Evolutionary conservation across 2,888 invertebrate species (phyloP), one percentile per base, ranked within the genome.

Genomic region (Eugnorisma glareosa): DNA sequence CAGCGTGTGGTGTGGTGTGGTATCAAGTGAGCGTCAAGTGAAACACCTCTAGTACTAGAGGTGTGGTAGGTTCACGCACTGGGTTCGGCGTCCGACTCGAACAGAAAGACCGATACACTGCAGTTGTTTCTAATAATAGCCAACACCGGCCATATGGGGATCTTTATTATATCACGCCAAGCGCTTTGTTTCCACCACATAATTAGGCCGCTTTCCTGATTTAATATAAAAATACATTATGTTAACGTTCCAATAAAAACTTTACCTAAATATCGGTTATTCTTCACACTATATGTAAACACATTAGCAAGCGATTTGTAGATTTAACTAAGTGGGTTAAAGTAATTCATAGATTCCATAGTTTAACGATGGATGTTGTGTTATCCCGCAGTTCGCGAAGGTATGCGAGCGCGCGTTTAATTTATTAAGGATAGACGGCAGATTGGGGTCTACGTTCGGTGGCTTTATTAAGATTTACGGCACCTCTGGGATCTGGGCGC

Each of bases 391-490:
- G 63, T 82, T 83, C 24, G 83, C 59, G 63, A 74, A 75, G 73
- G 57, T 80, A 75, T 88, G 86, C 84, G 81, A 88, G 88, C 89
- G 83, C 86, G 84, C 86, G 89, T 89, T 90, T 91, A 90, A 93
- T 93, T 91, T 92, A 93, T 93, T 91, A 90, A 89, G 89, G 83
- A 85, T 87, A 82, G 86, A 81, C 89, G 86, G 87, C 82, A 88
- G 86, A 90, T 90, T 90, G 85, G 91, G 90, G 89, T 87, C 89
- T 89, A 87, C 80, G 88, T 89, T 87, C 86, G 84, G 89, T 86
- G 88, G 77, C 87, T 92, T 95, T 94, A 96, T 96, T 94, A 93
- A 94, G 95, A 96, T 95, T 94, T 94, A 96, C 90, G 93, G 90
- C 89, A 93, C 93, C 92, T 91, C 82, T 80, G 94, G 93, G 94